phyloP scores from a whole-genome alignment of 2,113 vertebrate species.

The Myodes glareolus region DNA sequence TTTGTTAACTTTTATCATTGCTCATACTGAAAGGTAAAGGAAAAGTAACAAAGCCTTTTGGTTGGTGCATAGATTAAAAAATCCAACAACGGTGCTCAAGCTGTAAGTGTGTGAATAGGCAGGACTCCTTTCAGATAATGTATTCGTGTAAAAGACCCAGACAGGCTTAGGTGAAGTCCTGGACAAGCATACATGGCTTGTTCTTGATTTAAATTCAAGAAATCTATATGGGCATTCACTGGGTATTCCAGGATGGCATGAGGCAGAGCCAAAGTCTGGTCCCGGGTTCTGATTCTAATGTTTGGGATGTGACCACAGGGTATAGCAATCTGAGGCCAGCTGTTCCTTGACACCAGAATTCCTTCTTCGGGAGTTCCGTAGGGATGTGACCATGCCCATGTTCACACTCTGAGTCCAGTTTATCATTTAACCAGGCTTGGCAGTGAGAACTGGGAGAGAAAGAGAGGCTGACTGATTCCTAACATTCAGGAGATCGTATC shows the following conservation, averaged over 20 bases:
- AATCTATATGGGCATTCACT: background rate
- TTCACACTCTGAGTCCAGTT: background rate
- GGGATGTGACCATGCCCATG: background rate
- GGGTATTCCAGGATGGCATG: background rate
- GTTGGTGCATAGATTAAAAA: background rate
- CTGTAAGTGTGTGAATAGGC: background rate
- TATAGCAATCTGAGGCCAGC: background rate
- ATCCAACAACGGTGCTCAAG: background rate
- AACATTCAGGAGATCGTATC: background rate
- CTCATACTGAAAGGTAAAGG: background rate
- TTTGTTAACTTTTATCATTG: background rate
- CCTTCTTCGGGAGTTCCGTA: background rate
- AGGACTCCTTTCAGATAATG: background rate
- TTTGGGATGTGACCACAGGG: background rate
- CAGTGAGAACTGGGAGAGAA: background rate
- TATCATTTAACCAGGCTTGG: background rate
- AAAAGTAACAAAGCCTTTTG: background rate
- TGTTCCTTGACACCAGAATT: background rate
- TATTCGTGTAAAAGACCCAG: background rate
- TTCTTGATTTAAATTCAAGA: background rate
- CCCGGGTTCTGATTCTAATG: background rate
- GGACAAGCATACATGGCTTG: no score
- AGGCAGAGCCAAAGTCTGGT: background rate
- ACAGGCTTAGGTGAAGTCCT: background rate
- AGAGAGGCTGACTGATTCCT: background rate